phyloP scores from a whole-genome alignment of 2,888 invertebrate species.

The Athalia cordata region DNA sequence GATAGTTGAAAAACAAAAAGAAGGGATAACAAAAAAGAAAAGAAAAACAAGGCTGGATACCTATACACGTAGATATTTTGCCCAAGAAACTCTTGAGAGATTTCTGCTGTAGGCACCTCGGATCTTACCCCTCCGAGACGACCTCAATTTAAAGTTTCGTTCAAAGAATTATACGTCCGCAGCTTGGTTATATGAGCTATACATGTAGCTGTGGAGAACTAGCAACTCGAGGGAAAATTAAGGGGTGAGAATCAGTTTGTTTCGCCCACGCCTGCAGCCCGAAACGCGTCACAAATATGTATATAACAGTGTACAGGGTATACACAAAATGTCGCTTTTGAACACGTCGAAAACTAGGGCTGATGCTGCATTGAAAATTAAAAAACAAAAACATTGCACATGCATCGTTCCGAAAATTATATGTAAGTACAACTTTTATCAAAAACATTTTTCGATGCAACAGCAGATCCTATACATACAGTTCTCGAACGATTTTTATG shows the following conservation, averaged over 20 bases:
- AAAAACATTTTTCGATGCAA: too few species aligned
- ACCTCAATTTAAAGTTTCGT: constrained; percentile 56
- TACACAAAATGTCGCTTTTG: too few species aligned
- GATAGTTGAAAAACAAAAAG: background rate
- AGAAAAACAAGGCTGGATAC: background rate
- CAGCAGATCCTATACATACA: too few species aligned
- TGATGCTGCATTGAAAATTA: too few species aligned
- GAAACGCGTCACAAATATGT: background rate
- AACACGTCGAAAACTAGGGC: too few species aligned
- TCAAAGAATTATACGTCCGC: constrained; percentile 38
- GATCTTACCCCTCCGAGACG: constrained; percentile 31
- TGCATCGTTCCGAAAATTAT: too few species aligned
- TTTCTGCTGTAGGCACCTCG: constrained; percentile 28
- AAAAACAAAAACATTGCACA: too few species aligned
- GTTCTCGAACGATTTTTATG: too few species aligned
- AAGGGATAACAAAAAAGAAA: constrained; percentile 9
- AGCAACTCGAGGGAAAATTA: background rate
- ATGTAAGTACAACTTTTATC: too few species aligned
- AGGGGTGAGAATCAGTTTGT: constrained; percentile 24
- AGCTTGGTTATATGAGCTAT: too few species aligned
- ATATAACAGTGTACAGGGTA: too few species aligned
- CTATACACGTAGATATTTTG: background rate
- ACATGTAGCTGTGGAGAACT: too few species aligned
- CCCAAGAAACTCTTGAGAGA: constrained; percentile 37
- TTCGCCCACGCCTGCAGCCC: constrained; percentile 24